Evolutionary conservation across 2,888 invertebrate genomes (phyloP), one percentile per base, ranked within the genome.

Genomic region (Cephus runcator): DNA sequence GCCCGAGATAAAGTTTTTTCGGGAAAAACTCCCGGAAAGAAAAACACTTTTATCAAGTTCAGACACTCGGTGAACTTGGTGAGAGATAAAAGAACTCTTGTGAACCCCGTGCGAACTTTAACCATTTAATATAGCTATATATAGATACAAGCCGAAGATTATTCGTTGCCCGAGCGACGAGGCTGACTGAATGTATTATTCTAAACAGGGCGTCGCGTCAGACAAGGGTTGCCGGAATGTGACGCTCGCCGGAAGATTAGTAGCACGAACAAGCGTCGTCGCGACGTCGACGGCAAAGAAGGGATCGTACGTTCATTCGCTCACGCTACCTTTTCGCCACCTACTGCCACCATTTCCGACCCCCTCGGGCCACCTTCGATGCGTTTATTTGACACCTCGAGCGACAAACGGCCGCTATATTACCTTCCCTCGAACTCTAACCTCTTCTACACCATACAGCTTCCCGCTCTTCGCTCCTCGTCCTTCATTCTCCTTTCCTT

Each of bases 381-480:
- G 87, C 87, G 87, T 86, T 90, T 90, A 90, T 90, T 90, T 90
- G 90, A 90, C 90, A 90, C 86, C 85, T 86, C 82, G 85, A 87
- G 85, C 88, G 90, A 90, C 89, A 88, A 90, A 90, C 89, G 88
- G 88, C 88, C 85, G 85, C 86, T 88, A 90, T 90, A 90, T 90
- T 89, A 90, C 89, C 87, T 88, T 87, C 85, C 85, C 83, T 84
- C 84, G 83, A 80, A 81, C 56, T 56, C 56, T 56, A 56, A 23
- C 56, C 56, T 56, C 23, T 56, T 73, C 76, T 74, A 75, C 34
- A 30, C 76, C 69, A 34, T 77, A 69, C 73, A 77, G 35, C 35
- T n/a, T 30, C 36, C 23, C 23, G 33, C 31, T 71, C 75, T 34
- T 75, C 69, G 71, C 74, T 73, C 68, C 69, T 34, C 73, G 11